phyloP scores from a whole-genome alignment of 2,113 vertebrate species.

The Poeciliopsis retropinna region DNA sequence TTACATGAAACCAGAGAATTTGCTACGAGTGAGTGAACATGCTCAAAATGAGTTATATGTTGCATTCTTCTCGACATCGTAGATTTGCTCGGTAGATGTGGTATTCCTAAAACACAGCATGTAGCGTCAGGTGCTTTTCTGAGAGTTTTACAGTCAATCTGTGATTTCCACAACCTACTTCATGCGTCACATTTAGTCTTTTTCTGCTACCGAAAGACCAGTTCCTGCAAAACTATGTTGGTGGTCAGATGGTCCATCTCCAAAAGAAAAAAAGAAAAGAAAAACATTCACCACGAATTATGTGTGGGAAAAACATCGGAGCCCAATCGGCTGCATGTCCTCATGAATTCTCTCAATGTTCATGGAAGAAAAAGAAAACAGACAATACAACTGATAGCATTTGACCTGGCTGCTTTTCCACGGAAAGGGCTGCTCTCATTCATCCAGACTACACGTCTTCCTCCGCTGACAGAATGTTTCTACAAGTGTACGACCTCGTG shows the following conservation, averaged over 20 bases:
- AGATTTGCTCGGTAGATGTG: too few species aligned
- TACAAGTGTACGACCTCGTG: constrained; percentile 38
- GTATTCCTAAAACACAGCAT: too few species aligned
- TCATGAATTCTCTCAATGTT: background rate
- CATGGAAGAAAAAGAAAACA: background rate
- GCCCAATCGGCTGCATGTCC: background rate
- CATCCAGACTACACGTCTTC: constrained; percentile 16
- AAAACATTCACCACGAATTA: background rate
- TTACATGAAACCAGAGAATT: background rate
- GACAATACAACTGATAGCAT: constrained; percentile 15
- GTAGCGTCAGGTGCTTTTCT: background rate
- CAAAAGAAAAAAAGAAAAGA: background rate
- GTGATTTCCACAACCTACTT: background rate
- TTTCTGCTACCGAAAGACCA: background rate
- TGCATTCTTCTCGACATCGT: too few species aligned
- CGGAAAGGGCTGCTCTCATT: constrained; percentile 14
- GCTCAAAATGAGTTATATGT: too few species aligned
- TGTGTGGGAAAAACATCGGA: background rate
- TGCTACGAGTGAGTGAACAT: too few species aligned
- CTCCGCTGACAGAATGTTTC: constrained; percentile 25
- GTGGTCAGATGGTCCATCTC: background rate
- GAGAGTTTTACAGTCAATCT: background rate
- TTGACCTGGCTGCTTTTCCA: constrained; percentile 2
- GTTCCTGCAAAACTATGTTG: background rate
- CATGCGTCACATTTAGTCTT: background rate